Conservation (phyloP, 1,140 invertebrate species). For the Belonocnema kinseyi region DNA sequence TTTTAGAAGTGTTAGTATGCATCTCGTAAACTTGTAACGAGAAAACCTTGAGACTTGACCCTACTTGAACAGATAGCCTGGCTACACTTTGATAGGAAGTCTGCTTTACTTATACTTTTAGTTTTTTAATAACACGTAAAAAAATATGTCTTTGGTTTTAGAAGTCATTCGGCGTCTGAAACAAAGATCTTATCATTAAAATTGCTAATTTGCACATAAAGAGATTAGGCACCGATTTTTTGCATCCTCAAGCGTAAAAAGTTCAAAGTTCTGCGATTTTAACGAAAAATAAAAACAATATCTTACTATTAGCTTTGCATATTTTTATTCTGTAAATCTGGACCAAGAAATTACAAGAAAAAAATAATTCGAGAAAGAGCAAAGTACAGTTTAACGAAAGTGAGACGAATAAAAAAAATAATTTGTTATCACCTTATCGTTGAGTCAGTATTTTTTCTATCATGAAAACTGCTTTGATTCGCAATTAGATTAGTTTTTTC, state of each 20-base stretch:
- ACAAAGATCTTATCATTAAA: neutral
- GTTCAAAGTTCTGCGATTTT: too few species aligned
- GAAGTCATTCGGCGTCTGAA: neutral
- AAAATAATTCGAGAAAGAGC: too few species aligned
- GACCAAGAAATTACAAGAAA: too few species aligned
- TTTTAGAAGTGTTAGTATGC: neutral
- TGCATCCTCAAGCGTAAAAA: neutral
- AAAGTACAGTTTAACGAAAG: too few species aligned
- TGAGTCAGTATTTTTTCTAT: too few species aligned
- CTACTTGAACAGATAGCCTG: constrained; percentile 32
- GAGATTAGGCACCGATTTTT: neutral
- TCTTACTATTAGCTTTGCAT: too few species aligned
- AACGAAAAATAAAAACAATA: too few species aligned
- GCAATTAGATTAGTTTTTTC: too few species aligned
- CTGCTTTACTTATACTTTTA: constrained; percentile 37
- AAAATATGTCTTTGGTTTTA: neutral
- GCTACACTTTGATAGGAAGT: constrained; percentile 22
- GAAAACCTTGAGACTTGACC: constrained; percentile 44
- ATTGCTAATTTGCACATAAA: neutral
- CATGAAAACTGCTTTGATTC: too few species aligned
- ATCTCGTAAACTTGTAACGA: constrained; percentile 10
- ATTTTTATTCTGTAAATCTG: too few species aligned
- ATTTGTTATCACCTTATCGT: too few species aligned
- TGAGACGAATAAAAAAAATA: too few species aligned
- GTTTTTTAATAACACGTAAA: constrained; percentile 20